Evolutionary conservation across 2,888 invertebrate genomes (phyloP), one percentile per base, ranked within the genome.

Genomic region (Camptogramma bilineatum): DNA sequence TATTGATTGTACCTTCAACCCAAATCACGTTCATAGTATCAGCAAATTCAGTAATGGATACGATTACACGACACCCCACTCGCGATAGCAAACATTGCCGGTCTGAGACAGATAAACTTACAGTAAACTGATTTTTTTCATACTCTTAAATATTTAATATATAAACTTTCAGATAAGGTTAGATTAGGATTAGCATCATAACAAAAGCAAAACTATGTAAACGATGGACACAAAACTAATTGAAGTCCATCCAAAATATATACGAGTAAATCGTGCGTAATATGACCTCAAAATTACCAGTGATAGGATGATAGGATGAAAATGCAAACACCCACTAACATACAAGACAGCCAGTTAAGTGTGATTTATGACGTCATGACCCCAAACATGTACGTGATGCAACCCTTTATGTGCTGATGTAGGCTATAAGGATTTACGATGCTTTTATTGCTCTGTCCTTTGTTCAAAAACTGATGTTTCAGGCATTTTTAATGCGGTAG

Each of bases 21-120:
- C 60, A 28, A 57, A 67, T 63, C 51, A 54, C 52, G 50, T 46
- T 19, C 24, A 61, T 50, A 39, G 62, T 67, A 62, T 58, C 63
- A 59, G 69, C 51, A 62, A 69, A 64, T 70, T 69, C 64, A 51
- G 67, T 70, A 70, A 70, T 70, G 63, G 70, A 63, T 65, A 58
- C 58, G 59, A 62, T 55, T 57, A 67, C 65, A 63, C 63, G 65
- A 34, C 55, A 42, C 48, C 54, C 62, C 67, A 70, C 70, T 67
- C 55, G 31, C 57, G 17, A 52, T 13, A 52, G 67, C 39, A 63
- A 70, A 70, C 66, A 69, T 3, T 46, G 50, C 4, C 46, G 52
- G 31, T n/a, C 16, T 28, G n/a, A n/a, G n/a, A 28, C 28, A 28
- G 28, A 10, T 34, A 21, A 47, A 48, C 46, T 46, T 47, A 47